These are phyloP conservation scores for Tragelaphus oryx DNA, from an alignment of 2,797 vertebrate genomes.

Conservation along the genomic window DNA sequence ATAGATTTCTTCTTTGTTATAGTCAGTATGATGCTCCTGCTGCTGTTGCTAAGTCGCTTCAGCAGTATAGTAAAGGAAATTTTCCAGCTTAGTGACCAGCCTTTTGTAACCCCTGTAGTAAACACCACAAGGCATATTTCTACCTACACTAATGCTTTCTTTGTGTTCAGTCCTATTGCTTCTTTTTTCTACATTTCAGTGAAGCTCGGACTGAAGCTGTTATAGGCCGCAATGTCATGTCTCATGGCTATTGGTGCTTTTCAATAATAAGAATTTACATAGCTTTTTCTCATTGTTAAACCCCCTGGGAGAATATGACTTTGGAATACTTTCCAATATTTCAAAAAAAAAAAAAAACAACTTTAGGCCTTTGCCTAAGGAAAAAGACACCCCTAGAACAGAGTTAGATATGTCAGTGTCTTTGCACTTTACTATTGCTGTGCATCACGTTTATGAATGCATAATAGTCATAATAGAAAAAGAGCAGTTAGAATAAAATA, in stretches of 20 bases:
- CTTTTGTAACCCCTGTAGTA: neutral
- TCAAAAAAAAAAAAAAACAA: neutral
- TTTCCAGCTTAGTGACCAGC: neutral
- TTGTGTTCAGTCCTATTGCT: neutral
- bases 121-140: neutral
- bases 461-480: conserved; percentile 67
- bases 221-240: neutral
- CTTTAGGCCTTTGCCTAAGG: neutral
- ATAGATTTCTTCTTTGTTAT: neutral
- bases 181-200: neutral
- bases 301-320: neutral
- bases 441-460: conserved; percentile 64
- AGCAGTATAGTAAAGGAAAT: neutral
- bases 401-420: neutral
- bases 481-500: conserved; percentile 68
- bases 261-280: neutral
- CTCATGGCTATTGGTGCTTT: neutral
- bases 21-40: neutral
- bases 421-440: conserved; percentile 12
- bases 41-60: no score
- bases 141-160: neutral
- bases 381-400: neutral
- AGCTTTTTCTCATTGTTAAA: neutral
- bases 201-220: neutral
- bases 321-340: neutral